phyloP scores from a whole-genome alignment of 2,888 invertebrate genomes.

The Brachyopa scutellaris region DNA sequence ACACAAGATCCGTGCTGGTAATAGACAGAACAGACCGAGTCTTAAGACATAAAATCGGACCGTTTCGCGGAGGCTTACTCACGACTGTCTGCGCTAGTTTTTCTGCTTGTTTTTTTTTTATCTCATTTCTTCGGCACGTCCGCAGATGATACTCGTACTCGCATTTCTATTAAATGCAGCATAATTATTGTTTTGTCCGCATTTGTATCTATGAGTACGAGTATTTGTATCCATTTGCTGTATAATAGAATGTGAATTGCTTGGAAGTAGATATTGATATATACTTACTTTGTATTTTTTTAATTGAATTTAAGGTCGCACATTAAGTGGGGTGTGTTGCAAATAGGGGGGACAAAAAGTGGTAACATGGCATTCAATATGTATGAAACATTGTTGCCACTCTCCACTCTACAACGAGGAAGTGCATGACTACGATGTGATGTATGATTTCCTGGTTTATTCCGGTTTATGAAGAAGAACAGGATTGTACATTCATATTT shows the following conservation, averaged over 20 bases:
- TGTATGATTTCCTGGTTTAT: constrained; percentile 39
- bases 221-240: constrained; percentile 1
- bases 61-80: constrained; percentile 42
- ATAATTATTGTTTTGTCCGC: constrained; percentile 41
- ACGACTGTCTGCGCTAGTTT: constrained; percentile 33
- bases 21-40: constrained; percentile 30
- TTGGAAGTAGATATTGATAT: constrained; percentile 3
- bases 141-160: constrained; percentile 39
- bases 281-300: constrained; percentile 21
- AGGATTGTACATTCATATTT: too few species aligned
- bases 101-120: too few species aligned
- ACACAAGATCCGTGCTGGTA: background rate
- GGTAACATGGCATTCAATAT: constrained; percentile 24
- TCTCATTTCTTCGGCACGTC: background rate
- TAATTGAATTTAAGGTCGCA: constrained; percentile 64
- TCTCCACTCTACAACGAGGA: constrained; percentile 40
- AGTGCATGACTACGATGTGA: constrained; percentile 39
- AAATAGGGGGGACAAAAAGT: background rate
- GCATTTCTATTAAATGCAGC: constrained; percentile 49
- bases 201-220: too few species aligned
- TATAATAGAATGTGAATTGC: constrained; percentile 40
- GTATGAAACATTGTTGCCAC: constrained; percentile 41
- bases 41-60: constrained; percentile 36
- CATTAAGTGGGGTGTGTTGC: constrained; percentile 14
- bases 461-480: too few species aligned